Evolutionary conservation across 2,797 vertebrate genomes (phyloP).

Genomic region (Oreonectes daqikongensis): DNA sequence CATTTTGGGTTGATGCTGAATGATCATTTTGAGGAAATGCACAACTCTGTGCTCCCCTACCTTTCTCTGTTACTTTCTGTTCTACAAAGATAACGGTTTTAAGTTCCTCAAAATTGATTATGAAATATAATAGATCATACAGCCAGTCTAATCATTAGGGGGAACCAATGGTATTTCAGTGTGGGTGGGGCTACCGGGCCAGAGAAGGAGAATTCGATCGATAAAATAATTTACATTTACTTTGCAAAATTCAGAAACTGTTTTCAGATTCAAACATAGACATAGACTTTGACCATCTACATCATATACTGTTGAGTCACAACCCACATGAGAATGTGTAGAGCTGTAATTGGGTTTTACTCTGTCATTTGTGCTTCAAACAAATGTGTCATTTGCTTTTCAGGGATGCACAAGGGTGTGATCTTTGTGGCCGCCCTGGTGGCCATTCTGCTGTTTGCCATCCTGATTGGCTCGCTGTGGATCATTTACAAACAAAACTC

Average conservation of each 20-base stretch:
- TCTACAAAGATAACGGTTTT: neutral
- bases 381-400: constrained; percentile 48
- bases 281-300: too few species aligned
- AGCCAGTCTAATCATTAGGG: neutral
- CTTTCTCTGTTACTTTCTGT: neutral
- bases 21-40: too few species aligned
- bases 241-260: neutral
- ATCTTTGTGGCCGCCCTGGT: constrained; percentile 75
- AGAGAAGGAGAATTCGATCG: neutral
- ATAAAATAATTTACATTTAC: too few species aligned
- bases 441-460: constrained; percentile 75
- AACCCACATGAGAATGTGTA: neutral
- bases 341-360: neutral
- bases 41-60: neutral
- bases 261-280: neutral
- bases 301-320: too few species aligned
- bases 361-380: neutral
- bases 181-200: neutral
- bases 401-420: constrained; percentile 77
- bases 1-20: too few species aligned
- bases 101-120: neutral
- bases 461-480: constrained; percentile 75
- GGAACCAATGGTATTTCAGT: too few species aligned
- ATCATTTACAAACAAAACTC: constrained; percentile 79
- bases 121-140: neutral